Evolutionary conservation across 1,140 invertebrate genomes (phyloP).

Genomic region (Mactra quadrangularis): DNA sequence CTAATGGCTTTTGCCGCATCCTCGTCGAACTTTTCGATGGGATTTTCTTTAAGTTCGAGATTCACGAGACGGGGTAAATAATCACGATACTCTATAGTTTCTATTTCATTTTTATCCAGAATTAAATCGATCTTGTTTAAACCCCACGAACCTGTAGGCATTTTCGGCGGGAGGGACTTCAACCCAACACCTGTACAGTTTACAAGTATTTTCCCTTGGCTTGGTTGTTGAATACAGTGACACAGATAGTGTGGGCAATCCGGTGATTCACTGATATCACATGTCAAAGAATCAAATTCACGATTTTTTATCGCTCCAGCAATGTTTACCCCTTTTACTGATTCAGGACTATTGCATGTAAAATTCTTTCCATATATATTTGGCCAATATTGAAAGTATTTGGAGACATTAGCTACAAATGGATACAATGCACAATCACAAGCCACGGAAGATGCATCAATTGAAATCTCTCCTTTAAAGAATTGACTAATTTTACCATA

Average conservation of each 20-base stretch:
- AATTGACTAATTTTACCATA: neutral
- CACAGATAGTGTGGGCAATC: slow-evolving; percentile 5
- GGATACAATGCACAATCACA: slow-evolving; percentile 32
- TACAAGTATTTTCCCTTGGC: slow-evolving; percentile 2
- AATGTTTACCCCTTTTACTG: slow-evolving; percentile 18
- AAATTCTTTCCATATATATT: neutral
- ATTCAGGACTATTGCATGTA: slow-evolving; percentile 13
- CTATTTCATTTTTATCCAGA: slow-evolving; percentile 26
- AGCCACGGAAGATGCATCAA: slow-evolving; percentile 12
- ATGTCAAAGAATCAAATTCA: neutral
- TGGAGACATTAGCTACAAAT: neutral
- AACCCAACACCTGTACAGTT: slow-evolving; percentile 29
- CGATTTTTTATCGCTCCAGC: neutral
- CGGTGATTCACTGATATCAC: slow-evolving; percentile 21
- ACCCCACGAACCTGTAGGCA: slow-evolving; percentile 36
- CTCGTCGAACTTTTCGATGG: neutral
- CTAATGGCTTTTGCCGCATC: neutral
- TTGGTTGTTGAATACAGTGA: slow-evolving; percentile 27
- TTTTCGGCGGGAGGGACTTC: slow-evolving; percentile 8
- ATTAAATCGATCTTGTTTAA: slow-evolving; percentile 30
- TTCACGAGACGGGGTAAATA: slow-evolving; percentile 22
- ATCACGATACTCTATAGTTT: neutral
- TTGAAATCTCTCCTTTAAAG: neutral
- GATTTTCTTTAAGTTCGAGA: slow-evolving; percentile 2
- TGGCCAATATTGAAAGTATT: slow-evolving; percentile 1